Base-by-base conservation (phyloP, 2,797 vertebrate genomes). In the Hozukius guyotensis region DNA sequence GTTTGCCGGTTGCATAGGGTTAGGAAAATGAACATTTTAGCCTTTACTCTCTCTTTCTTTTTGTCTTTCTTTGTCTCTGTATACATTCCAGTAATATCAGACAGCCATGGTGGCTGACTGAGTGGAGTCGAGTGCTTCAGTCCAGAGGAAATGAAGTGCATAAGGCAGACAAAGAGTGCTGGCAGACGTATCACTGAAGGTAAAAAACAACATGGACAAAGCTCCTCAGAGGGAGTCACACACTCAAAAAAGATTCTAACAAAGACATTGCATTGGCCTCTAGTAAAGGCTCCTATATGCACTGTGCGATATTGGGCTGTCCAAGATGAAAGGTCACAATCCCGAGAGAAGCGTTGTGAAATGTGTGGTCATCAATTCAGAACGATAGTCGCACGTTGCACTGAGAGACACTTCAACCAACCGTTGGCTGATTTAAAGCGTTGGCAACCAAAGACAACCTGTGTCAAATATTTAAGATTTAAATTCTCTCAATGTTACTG, bases 171-270 rank as follows among this genome's bases (percentile, higher is more conserved):
- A 46, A 56, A 52, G 29, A 27, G 57, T 32, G 18, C 22, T 27
- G 63, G 74, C 49, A 29, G 61, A 61, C 2, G 2, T 62, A 31
- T 60, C 59, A 72, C 38, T 13, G 16, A 22, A 78, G 46, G 66
- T 67, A 75, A 66, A 69, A 69, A 70, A 62, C 62, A 78, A 71
- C 78, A 65, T n/a, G 42, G n/a, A 46, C 53, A 53, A 24, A 46
- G 8, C 32, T 18, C 29, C 36, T 64, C 49, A 32, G 14, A 18
- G 27, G 10, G 29, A 31, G 14, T 31, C 31, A 49, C 12, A 38
- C 24, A 27, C 22, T 61, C 14, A 5, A 11, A 60, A 42, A 55
- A 20, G 24, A 59, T n/a, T 59, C 38, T 6, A 25, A 59, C 11
- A 42, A 65, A 57, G 25, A 46, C 14, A 68, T 52, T 25, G 55